These are phyloP conservation scores for Sebastes fasciatus DNA, from an alignment of 2,113 vertebrate genomes.

Conservation along the genomic window DNA sequence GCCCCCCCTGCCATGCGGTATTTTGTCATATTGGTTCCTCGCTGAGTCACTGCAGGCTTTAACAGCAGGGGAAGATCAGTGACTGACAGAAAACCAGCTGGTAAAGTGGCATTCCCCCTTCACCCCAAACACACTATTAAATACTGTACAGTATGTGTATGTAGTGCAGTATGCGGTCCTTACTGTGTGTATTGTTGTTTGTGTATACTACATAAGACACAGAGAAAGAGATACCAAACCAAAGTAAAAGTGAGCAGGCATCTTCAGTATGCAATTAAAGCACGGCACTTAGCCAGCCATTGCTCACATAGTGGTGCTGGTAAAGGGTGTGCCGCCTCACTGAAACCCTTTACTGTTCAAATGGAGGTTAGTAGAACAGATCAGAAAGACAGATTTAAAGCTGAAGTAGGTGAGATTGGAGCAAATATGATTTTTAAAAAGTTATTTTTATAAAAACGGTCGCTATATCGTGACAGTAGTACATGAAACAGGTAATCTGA, in stretches of 20 bases:
- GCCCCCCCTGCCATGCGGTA: constrained; percentile 12
- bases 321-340: neutral
- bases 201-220: neutral
- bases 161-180: too few relatives aligned
- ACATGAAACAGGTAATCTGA: too few relatives aligned
- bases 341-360: neutral
- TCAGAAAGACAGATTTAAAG: neutral
- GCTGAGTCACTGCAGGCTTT: constrained; percentile 29
- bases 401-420: too few relatives aligned
- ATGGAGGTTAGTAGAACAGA: neutral
- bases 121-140: neutral
- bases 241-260: neutral
- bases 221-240: neutral
- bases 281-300: neutral
- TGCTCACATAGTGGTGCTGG: neutral
- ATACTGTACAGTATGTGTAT: neutral
- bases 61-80: constrained; percentile 42
- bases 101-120: constrained; percentile 24
- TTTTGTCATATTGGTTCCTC: constrained; percentile 51
- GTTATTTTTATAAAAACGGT: too few relatives aligned
- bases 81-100: constrained; percentile 39
- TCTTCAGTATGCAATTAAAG: neutral
- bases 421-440: too few relatives aligned
- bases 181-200: neutral
- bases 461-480: too few relatives aligned